Conservation (phyloP, 1,140 invertebrate species). For the Pseudoatta argentina region DNA sequence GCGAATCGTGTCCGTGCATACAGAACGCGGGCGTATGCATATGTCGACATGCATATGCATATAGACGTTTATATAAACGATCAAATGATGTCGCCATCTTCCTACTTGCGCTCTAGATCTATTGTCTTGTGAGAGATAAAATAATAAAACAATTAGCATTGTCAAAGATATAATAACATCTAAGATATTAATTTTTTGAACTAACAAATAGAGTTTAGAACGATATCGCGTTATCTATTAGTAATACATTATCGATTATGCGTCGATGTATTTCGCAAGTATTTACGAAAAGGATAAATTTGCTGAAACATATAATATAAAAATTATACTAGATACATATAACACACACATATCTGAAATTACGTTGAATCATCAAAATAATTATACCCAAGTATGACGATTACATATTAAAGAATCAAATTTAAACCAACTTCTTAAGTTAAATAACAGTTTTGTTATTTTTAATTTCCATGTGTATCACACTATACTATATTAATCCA, state of each 20-base stretch:
- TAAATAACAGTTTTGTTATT: too few species aligned
- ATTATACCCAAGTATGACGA: too few species aligned
- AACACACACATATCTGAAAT: too few species aligned
- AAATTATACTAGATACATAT: too few species aligned
- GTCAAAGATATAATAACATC: not conserved
- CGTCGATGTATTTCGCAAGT: not conserved
- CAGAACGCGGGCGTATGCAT: conserved; percentile 50
- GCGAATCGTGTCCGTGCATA: conserved; percentile 68
- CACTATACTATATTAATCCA: too few species aligned
- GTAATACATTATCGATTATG: not conserved
- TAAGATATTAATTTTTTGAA: not conserved
- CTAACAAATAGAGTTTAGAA: conserved; percentile 6
- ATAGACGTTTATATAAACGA: not conserved
- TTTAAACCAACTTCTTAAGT: too few species aligned
- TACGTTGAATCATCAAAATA: too few species aligned
- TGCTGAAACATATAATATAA: too few species aligned
- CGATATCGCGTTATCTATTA: not conserved
- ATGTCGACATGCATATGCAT: conserved; percentile 35
- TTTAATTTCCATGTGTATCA: too few species aligned
- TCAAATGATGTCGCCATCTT: not conserved
- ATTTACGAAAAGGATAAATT: too few species aligned
- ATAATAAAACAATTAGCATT: not conserved
- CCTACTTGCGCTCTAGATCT: not conserved
- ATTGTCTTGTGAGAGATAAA: not conserved
- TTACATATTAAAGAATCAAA: too few species aligned